A percentile compares a stretch with the other conserved stretches of the same genome.
These are phyloP conservation scores for Orussus abietinus DNA, from an alignment of 1,140 invertebrate genomes.

Conservation along the genomic window DNA sequence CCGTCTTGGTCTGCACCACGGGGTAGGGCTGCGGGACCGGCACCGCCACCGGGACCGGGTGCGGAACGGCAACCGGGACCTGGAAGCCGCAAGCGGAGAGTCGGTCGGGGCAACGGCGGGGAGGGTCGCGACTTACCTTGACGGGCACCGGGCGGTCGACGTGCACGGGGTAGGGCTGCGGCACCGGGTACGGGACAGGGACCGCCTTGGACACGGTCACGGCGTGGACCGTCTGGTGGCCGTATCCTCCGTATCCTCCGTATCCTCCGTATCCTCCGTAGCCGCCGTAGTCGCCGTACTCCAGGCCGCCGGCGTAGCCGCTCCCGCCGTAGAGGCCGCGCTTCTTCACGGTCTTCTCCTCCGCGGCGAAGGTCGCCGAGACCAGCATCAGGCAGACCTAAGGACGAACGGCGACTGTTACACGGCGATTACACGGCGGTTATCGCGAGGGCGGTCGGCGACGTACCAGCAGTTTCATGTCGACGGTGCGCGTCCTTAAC, in stretches of 20 bases:
- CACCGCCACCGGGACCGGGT: slow-evolving; percentile 42
- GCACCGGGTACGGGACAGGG: not conserved
- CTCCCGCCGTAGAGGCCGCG: slow-evolving; percentile 33
- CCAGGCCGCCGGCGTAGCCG: slow-evolving; percentile 16
- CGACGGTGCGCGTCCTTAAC: slow-evolving; percentile 27
- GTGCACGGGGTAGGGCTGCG: not conserved
- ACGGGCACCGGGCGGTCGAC: slow-evolving; percentile 17
- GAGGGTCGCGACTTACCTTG: slow-evolving; percentile 42
- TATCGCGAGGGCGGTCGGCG: too few relatives aligned
- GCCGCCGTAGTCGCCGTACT: slow-evolving; percentile 17
- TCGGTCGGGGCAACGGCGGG: too few relatives aligned
- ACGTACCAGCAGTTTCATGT: slow-evolving; percentile 50
- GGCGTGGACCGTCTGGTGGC: slow-evolving; percentile 13
- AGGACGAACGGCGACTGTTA: too few relatives aligned
- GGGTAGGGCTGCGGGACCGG: slow-evolving; percentile 48
- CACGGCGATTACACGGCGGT: too few relatives aligned
- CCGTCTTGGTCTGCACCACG: slow-evolving; percentile 42
- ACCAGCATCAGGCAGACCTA: slow-evolving; percentile 46
- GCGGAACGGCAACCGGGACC: slow-evolving; percentile 46
- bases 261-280: slow-evolving; percentile 14
- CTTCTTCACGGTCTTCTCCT: slow-evolving; percentile 41
- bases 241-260: slow-evolving; percentile 12
- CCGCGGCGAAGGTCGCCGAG: slow-evolving; percentile 35
- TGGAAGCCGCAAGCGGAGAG: too few relatives aligned
- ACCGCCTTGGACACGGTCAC: slow-evolving; percentile 21